Conservation (phyloP, 1,140 invertebrate genomes). For the Piezodorus guildinii region DNA sequence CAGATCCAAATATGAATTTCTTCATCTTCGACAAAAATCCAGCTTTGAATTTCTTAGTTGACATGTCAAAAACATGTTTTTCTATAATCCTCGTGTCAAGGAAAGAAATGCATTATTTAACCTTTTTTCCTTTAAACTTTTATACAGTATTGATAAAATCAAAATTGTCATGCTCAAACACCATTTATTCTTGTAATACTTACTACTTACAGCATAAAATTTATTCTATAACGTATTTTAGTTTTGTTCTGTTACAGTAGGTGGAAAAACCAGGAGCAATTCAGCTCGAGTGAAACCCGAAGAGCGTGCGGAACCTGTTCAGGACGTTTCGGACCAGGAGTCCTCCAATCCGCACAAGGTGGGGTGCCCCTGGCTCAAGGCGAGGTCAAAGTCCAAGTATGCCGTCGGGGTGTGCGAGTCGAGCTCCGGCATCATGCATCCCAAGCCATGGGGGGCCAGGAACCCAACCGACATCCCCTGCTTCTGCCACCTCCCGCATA, state of each 20-base stretch:
- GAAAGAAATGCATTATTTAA: too few relatives aligned
- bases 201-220: too few relatives aligned
- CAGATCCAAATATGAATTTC: too few relatives aligned
- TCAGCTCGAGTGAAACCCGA: neutral
- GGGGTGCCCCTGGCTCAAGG: conserved; percentile 6
- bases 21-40: too few relatives aligned
- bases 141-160: too few relatives aligned
- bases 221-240: too few relatives aligned
- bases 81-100: too few relatives aligned
- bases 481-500: neutral
- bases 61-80: too few relatives aligned
- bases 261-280: neutral
- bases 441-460: conserved; percentile 17
- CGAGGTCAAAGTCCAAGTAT: neutral
- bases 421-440: neutral
- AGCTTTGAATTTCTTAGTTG: too few relatives aligned
- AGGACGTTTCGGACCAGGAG: neutral
- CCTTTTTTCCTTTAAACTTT: too few relatives aligned
- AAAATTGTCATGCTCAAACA: too few relatives aligned
- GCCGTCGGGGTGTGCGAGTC: neutral
- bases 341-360: neutral
- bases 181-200: too few relatives aligned
- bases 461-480: conserved; percentile 16
- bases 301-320: neutral
- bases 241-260: neutral